Base-by-base conservation (phyloP, 2,113 vertebrate genomes). In the Caloenas nicobarica region DNA sequence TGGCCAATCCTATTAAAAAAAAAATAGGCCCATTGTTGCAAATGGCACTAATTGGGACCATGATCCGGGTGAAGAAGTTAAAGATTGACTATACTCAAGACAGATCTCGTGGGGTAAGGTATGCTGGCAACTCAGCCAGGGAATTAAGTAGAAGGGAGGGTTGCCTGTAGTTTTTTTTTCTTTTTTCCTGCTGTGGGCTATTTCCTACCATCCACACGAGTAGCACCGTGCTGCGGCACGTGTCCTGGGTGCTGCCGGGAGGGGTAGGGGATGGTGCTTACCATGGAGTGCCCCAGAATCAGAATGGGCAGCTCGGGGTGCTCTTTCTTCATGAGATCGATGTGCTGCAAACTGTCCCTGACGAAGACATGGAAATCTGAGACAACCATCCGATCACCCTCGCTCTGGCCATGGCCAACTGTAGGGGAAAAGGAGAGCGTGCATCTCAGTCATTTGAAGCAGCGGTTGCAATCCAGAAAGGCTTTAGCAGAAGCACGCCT, bases 331-430 rank as follows among this genome's bases (percentile, higher is more conserved):
- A 99, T 94, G 56, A 98, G 61, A 86, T 99, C 99, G 29, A 99
- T 97, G 78, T 99, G 99, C 96, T 99, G 99, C 77, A 99, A 96
- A 69, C 98, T 97, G 81, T 99, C 99, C 95, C 99, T 98, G 97
- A 99, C 64, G 92, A 98, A 99, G 60, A 99, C 48, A 14, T 99
- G 98, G 98, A 99, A 99, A 94, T 99, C 98, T 13, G 98, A 99
- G 84, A 99, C 98, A 71, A 96, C 98, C 99, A 99, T 98, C 65
- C 99, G 98, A 26, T 99, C 99, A 6, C 99, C 99, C 96, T 99
- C 99, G 2, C 99, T 99, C 98, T 99, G 98, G 34, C 99, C 99
- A 1, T 99, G 99, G 86, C 99, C 99, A 40, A 99, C 99, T 99
- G 97, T 28, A 73, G 54, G 80, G 86, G 66, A 74, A 66, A 97